phyloP scores from a whole-genome alignment of 2,113 vertebrate species.

The Nycticebus coucang region DNA sequence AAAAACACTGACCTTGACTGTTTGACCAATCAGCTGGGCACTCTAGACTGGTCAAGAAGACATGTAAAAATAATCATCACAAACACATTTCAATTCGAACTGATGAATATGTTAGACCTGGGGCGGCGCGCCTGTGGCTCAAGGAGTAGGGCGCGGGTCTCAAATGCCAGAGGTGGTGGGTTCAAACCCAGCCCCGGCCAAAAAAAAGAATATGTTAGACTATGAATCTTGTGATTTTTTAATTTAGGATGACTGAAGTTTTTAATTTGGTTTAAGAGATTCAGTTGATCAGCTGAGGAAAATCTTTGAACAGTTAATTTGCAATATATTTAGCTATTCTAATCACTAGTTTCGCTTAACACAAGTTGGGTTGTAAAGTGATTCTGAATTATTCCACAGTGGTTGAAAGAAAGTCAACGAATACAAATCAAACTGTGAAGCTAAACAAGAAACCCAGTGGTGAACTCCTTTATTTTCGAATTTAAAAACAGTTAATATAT shows the following conservation, averaged over 20 bases:
- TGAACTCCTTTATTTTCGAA: not conserved
- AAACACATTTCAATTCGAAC: not conserved
- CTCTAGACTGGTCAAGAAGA: not conserved
- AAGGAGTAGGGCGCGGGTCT: too few relatives aligned
- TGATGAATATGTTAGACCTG: not conserved
- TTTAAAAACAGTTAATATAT: not conserved
- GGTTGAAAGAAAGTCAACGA: not conserved
- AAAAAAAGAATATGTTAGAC: not conserved
- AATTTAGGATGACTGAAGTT: constrained; percentile 19
- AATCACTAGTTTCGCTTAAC: constrained; percentile 18
- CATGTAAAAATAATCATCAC: not conserved
- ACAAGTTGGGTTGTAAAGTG: not conserved
- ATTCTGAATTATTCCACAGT: not conserved
- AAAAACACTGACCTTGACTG: too few relatives aligned
- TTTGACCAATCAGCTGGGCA: not conserved
- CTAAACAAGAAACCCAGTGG: not conserved
- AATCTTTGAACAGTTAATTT: not conserved
- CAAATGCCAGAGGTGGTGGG: too few relatives aligned
- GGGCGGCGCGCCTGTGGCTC: too few relatives aligned
- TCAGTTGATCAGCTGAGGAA: not conserved
- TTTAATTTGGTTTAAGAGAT: not conserved
- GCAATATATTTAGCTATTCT: not conserved
- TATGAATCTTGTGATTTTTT: not conserved
- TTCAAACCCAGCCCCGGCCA: too few relatives aligned
- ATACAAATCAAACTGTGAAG: not conserved